Conservation (phyloP, 2,113 vertebrate genomes). For the Vicugna pacos region DNA sequence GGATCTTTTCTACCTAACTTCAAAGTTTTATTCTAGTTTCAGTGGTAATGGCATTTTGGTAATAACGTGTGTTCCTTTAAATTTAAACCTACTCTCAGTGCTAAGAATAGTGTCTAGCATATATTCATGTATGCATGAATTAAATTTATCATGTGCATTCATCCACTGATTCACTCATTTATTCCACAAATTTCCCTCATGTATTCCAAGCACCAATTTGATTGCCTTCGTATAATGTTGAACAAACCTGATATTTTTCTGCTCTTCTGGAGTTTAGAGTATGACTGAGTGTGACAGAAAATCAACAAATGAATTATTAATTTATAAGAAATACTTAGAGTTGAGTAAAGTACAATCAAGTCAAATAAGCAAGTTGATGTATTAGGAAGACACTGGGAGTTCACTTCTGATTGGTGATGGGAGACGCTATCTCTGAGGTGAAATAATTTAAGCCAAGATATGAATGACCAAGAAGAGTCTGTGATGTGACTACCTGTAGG, state of each 20-base stretch:
- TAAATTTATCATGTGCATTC: neutral
- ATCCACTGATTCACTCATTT: neutral
- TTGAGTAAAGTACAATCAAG: neutral
- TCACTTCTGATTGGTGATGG: neutral
- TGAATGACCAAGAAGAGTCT: neutral
- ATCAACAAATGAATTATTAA: neutral
- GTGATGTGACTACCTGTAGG: neutral
- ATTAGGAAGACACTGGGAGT: neutral
- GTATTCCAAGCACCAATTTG: neutral
- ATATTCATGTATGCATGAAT: neutral
- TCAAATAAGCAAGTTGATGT: neutral
- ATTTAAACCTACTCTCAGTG: neutral
- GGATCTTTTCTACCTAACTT: neutral
- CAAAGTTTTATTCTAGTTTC: neutral
- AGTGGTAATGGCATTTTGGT: neutral
- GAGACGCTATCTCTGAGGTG: neutral
- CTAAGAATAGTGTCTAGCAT: neutral
- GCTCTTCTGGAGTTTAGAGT: neutral
- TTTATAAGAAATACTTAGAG: constrained; percentile 4
- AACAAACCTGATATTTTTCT: neutral
- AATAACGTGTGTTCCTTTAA: neutral
- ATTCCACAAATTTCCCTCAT: neutral
- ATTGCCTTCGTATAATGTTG: neutral
- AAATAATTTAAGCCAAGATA: neutral
- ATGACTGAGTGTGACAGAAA: neutral